These are phyloP conservation scores for Podarcis lilfordi DNA, from an alignment of 2,797 vertebrate species.

Conservation along the genomic window DNA sequence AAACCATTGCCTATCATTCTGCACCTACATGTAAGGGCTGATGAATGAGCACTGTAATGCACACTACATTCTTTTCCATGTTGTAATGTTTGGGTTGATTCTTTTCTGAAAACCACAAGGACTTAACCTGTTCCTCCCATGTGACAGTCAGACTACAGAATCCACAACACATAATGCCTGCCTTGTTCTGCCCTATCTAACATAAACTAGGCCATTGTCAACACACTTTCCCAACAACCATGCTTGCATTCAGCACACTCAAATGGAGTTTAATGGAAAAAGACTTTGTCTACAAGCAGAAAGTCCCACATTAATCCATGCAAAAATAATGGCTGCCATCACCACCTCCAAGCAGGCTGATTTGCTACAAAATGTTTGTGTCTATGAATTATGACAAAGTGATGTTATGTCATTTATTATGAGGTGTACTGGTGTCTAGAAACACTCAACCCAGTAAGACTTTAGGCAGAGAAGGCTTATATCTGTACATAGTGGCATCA, in stretches of 20 bases:
- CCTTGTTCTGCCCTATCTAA: conserved; percentile 39
- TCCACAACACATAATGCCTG: conserved; percentile 14
- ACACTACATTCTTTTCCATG: background rate
- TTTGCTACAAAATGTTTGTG: conserved; percentile 46
- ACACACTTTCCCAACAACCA: conserved; percentile 23
- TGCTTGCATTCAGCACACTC: conserved; percentile 50
- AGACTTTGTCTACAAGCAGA: conserved; percentile 19
- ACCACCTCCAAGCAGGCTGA: conserved; percentile 13
- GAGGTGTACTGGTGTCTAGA: background rate
- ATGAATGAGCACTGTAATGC: background rate
- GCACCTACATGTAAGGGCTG: accelerated
- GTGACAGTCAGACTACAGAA: conserved; percentile 24
- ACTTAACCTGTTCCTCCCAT: background rate
- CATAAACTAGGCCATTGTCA: conserved; percentile 20
- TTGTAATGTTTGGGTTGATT: background rate
- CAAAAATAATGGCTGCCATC: conserved; percentile 33
- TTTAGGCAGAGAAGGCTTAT: background rate
- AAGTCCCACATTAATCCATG: background rate
- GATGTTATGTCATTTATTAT: conserved; percentile 35
- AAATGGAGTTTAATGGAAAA: conserved; percentile 11
- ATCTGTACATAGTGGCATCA: background rate
- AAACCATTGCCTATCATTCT: background rate
- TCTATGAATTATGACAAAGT: background rate
- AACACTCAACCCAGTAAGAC: background rate
- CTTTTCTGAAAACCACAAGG: background rate